These are phyloP conservation scores for Hypotaenidia okinawae DNA, from an alignment of 2,797 vertebrate genomes.

Conservation along the genomic window DNA sequence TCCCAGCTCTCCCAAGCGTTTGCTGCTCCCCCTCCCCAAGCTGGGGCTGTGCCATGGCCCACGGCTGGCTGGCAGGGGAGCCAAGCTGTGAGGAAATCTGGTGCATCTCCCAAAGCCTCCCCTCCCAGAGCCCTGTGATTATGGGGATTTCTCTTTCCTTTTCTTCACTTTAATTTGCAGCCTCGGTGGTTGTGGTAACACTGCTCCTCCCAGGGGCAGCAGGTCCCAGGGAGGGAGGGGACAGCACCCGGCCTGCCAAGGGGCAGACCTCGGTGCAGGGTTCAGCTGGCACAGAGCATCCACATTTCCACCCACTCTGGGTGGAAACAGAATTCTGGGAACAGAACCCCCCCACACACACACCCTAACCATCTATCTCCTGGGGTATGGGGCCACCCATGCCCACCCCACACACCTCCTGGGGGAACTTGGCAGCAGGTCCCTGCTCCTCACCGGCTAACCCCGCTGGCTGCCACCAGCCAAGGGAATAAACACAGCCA, in stretches of 20 bases:
- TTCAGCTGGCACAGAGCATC: not conserved
- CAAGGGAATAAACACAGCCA: slow-evolving; percentile 51
- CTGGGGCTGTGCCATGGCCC: not conserved
- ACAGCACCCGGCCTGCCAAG: not conserved
- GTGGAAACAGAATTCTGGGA: not conserved
- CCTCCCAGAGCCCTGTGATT: not conserved
- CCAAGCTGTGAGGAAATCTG: not conserved
- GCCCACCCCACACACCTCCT: not conserved
- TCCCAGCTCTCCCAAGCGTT: fast-evolving
- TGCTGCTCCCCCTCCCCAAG: not conserved
- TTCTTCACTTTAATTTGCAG: not conserved
- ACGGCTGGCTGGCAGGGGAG: not conserved
- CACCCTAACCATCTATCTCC: not conserved
- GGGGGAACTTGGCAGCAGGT: not conserved
- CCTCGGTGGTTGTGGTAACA: not conserved
- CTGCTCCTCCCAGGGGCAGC: not conserved
- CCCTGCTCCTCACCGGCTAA: not conserved
- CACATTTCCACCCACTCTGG: not conserved
- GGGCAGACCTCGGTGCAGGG: fast-evolving
- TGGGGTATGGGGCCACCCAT: not conserved
- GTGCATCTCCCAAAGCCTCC: not conserved
- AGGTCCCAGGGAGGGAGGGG: not conserved
- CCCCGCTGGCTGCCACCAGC: not conserved
- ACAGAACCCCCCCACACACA: too few relatives aligned
- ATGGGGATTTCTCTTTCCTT: not conserved